Evolutionary conservation across 2,888 invertebrate genomes (phyloP).

Genomic region (Lithosia quadra): DNA sequence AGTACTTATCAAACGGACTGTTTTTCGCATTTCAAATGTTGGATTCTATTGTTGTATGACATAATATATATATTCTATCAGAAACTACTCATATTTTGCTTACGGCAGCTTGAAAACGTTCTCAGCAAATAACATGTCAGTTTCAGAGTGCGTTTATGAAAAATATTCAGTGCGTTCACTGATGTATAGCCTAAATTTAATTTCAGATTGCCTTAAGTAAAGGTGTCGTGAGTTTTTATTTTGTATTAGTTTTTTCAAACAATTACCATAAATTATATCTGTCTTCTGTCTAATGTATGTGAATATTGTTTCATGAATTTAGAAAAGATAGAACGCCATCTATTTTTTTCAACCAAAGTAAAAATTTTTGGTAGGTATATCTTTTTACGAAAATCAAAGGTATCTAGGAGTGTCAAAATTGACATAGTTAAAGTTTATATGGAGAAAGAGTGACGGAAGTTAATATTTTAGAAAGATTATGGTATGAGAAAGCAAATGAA

Average conservation of each 20-base stretch:
- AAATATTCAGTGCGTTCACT: not conserved
- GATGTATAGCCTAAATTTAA: not conserved
- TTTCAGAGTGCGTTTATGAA: not conserved
- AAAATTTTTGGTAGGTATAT: too few relatives aligned
- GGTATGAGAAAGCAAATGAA: too few relatives aligned
- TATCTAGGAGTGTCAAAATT: too few relatives aligned
- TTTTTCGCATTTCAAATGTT: not conserved
- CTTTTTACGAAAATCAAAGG: too few relatives aligned
- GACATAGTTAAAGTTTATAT: too few relatives aligned
- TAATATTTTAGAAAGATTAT: too few relatives aligned
- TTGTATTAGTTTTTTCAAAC: not conserved
- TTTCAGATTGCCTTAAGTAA: not conserved
- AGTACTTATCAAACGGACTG: not conserved
- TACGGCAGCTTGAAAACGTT: not conserved
- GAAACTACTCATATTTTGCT: not conserved
- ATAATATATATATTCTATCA: not conserved
- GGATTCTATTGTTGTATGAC: not conserved
- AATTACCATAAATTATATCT: too few relatives aligned
- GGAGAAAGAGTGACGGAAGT: too few relatives aligned
- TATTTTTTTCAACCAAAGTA: too few relatives aligned
- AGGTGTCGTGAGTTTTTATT: not conserved
- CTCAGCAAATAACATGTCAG: slow-evolving; percentile 4
- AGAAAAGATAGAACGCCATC: too few relatives aligned
- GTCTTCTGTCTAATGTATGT: too few relatives aligned
- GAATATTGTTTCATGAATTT: too few relatives aligned